Conservation (phyloP, 2,888 invertebrate species). For the Diplazon laetatorius region DNA sequence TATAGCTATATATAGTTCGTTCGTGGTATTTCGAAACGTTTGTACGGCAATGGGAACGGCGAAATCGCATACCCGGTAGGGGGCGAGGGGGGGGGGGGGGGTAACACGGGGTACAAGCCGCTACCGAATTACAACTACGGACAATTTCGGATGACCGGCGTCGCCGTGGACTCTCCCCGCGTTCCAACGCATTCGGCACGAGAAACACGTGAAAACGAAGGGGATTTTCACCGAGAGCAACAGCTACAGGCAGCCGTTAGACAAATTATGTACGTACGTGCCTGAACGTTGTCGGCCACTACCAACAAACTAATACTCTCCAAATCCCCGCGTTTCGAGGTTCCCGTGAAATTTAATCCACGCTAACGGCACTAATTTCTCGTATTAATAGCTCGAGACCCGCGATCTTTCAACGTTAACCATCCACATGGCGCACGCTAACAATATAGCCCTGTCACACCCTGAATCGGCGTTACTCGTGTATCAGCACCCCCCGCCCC, state of each 20-base stretch:
- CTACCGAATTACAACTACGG: constrained; percentile 73
- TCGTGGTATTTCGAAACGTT: constrained; percentile 6
- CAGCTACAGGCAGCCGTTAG: constrained; percentile 66
- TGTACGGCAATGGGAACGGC: constrained; percentile 30
- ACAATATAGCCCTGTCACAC: constrained; percentile 11
- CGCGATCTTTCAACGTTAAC: constrained; percentile 58
- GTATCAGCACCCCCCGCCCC: not conserved
- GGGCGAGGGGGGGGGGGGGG: no score
- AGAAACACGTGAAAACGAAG: not conserved
- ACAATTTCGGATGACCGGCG: constrained; percentile 67
- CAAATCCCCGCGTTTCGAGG: constrained; percentile 10
- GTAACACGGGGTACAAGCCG: constrained; percentile 75
- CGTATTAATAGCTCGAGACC: constrained; percentile 51
- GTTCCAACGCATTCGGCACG: not conserved
- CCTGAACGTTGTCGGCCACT: constrained; percentile 66
- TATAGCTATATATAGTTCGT: constrained; percentile 2
- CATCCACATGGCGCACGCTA: constrained; percentile 8
- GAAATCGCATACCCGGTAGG: constrained; percentile 54
- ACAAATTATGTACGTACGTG: constrained; percentile 75
- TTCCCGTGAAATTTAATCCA: constrained; percentile 59
- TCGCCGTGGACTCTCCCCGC: constrained; percentile 10
- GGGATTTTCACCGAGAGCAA: constrained; percentile 30
- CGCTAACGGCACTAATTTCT: constrained; percentile 57
- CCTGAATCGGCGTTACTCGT: not conserved
- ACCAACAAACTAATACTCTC: constrained; percentile 50